phyloP scores from a whole-genome alignment of 1,140 invertebrate species.

The Schlechtendalia chinensis region DNA sequence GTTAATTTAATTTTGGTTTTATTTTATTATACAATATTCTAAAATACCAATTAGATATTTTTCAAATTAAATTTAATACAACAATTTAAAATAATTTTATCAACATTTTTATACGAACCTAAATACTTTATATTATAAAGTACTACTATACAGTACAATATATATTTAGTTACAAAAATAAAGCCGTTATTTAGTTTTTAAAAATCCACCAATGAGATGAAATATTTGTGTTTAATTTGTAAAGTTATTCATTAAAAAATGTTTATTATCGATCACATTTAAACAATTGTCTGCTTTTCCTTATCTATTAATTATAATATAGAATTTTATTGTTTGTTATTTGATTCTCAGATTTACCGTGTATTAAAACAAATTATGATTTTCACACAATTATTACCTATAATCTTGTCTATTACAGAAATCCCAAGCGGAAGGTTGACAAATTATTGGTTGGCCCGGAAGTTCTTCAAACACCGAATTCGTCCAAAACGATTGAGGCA shows the following conservation, averaged over 20 bases:
- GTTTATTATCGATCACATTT: too few relatives aligned
- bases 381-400: constrained; percentile 59
- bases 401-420: constrained; percentile 86
- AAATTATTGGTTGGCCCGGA: constrained; percentile 71
- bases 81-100: background rate
- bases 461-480: constrained; percentile 75
- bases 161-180: background rate
- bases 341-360: too few relatives aligned
- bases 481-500: constrained; percentile 79
- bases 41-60: background rate
- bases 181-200: background rate
- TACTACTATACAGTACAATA: too few relatives aligned
- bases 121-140: too few relatives aligned
- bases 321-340: too few relatives aligned
- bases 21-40: background rate
- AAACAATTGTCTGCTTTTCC: too few relatives aligned
- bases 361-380: background rate
- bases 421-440: constrained; percentile 88
- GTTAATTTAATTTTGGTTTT: background rate
- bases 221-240: too few relatives aligned
- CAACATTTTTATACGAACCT: too few relatives aligned
- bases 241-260: too few relatives aligned
- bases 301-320: too few relatives aligned
- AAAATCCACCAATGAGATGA: too few relatives aligned
- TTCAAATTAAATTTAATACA: background rate